Base-by-base conservation (phyloP, 2,113 vertebrate species). In the Xiphophorus couchianus region DNA sequence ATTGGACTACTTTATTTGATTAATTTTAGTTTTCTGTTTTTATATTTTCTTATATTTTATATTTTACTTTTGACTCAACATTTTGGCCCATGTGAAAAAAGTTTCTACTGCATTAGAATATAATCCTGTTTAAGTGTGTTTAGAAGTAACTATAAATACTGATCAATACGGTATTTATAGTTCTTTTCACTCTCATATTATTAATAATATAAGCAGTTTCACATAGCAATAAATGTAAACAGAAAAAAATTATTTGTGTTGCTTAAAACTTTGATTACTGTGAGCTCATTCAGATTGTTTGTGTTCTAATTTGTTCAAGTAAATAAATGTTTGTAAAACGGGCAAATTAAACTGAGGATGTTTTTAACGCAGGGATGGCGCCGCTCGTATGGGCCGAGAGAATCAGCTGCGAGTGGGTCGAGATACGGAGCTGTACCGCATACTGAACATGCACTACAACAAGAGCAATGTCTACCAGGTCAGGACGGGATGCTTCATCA, bases 361-460 rank as follows among this genome's bases (percentile, higher is more conserved):
- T 37, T 39, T 15, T 72, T 65, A 1, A 76, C 68, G 58, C 85
- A 94, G 94, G 71, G 93, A 93, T 4, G 91, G 89, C 14, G 83
- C 90, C 7, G 72, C 93, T 69, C 90, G 83, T 61, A 70, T 93
- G 79, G 84, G 86, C 63, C 86, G 90, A 76, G 92, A 93, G 60
- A 75, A 27, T 61, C 89, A 90, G 77, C 87, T 95, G 69, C 89
- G 88, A 54, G 89, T 95, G 78, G 86, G 92, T 51, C 90, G 94
- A 2, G 94, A 95, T 42, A 93, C 94, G 0, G 95, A 95, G 84
- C 93, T 95, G 17, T 95, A 93, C 78, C 94, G 94, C 77, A 94
- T 95, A 27, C 87, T 95, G 62, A 95, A 95, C 91, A 93, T 95
- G 93, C 95, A 95, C 87, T 95, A 95, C 89, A 95, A 95, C 77